Conservation (phyloP, 2,888 invertebrate species). For the Limnephilus marmoratus region DNA sequence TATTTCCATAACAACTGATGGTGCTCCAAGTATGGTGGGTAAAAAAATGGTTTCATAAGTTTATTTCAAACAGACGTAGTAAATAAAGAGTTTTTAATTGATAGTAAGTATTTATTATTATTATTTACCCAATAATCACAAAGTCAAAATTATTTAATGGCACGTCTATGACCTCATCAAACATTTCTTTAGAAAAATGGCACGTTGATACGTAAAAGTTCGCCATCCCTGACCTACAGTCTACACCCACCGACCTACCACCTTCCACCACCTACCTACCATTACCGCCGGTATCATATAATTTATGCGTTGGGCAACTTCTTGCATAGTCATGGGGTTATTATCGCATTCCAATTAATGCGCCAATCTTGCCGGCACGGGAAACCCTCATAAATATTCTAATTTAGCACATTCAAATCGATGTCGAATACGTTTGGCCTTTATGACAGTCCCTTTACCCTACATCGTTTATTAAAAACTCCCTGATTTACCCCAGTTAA, state of each 20-base stretch:
- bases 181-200: too few relatives aligned
- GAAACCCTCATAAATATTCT: not conserved
- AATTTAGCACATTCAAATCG: slow-evolving; percentile 2
- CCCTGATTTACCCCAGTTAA: not conserved
- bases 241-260: not conserved
- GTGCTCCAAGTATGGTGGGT: too few relatives aligned
- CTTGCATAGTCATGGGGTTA: not conserved
- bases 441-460: not conserved
- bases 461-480: not conserved
- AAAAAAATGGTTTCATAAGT: too few relatives aligned
- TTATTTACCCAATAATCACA: too few relatives aligned
- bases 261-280: not conserved
- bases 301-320: slow-evolving; percentile 2
- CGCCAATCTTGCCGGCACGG: not conserved
- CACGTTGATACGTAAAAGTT: too few relatives aligned
- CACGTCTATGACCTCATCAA: too few relatives aligned
- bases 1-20: too few relatives aligned
- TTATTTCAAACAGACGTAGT: too few relatives aligned
- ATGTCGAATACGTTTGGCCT: not conserved
- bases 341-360: slow-evolving; percentile 2
- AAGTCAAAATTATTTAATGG: too few relatives aligned
- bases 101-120: too few relatives aligned
- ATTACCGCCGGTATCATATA: not conserved
- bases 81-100: too few relatives aligned
- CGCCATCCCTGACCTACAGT: too few relatives aligned